Base-by-base conservation (phyloP, 2,888 invertebrate genomes). In the Eucera pruinosa region DNA sequence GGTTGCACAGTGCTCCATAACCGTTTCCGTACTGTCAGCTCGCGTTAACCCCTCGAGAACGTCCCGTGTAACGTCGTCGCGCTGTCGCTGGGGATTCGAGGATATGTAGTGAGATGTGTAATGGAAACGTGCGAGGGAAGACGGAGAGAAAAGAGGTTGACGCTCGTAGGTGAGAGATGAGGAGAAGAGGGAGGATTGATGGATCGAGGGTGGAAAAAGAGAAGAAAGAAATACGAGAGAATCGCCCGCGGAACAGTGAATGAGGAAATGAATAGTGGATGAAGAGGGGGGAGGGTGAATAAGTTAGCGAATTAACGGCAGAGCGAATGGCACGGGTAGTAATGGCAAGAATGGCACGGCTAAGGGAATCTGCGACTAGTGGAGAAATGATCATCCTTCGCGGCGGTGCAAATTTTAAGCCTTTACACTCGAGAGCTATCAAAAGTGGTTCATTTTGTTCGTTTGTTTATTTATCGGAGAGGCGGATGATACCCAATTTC, bases 31-130 rank as follows among this genome's bases (percentile, higher is more conserved):
- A 57, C 48, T 67, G 73, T 77, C 77, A 65, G 74, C 39, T 77
- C 73, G 52, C 33, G 67, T 70, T 84, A 84, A 80, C 67, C 79
- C 67, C 71, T 33, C 33, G 60, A 54, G 71, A 60, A 67, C 54
- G 68, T 60, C 50, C 70, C 58, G 64, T 58, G 52, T 57, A 76
- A 76, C 80, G 72, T 71, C 71, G 71, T 66, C 77, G 70, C 23
- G 30, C 57, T 66, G 66, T 65, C 65, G 47, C 77, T 43, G 2
- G 78, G 58, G 62, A 78, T 71, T 77, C 72, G 43, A 18, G 48
- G 18, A 65, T 65, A 75, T 27, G 45, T 60, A 54, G 50, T 9
- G 69, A 60, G 69, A 62, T 50, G 64, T 69, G 60, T 60, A 73
- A 54, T 55, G 64, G 69, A 47, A 68, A 13, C 20, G 33, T 39